phyloP scores from a whole-genome alignment of 2,797 vertebrate genomes.

The Limnodromus scolopaceus region DNA sequence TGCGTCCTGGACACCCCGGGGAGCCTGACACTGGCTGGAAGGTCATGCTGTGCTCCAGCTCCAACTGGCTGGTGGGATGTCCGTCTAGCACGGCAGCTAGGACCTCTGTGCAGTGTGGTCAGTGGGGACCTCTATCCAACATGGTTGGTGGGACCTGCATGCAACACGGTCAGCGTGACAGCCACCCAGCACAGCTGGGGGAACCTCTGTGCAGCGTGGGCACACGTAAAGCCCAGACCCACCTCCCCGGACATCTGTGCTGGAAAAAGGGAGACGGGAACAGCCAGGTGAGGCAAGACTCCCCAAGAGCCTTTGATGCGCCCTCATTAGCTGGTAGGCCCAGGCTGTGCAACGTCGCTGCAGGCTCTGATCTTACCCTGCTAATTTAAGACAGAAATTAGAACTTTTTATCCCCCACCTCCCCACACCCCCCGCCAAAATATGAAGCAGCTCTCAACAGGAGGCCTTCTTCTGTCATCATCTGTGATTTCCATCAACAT shows the following conservation, averaged over 20 bases:
- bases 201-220: neutral
- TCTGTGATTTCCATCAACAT: neutral
- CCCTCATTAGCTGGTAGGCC: neutral
- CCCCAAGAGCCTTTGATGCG: neutral
- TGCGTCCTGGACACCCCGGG: neutral
- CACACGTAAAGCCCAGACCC: accelerated
- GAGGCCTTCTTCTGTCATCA: neutral
- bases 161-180: too few relatives aligned
- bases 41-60: neutral
- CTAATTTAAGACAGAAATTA: neutral
- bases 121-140: too few relatives aligned
- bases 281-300: neutral
- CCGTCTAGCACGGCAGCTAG: too few relatives aligned
- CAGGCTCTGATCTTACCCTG: neutral
- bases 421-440: neutral
- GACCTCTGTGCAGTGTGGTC: neutral
- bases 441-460: neutral
- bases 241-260: accelerated
- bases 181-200: too few relatives aligned
- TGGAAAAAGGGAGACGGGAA: neutral
- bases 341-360: neutral
- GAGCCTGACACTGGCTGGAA: accelerated
- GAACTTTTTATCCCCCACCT: neutral
- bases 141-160: neutral
- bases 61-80: neutral